These are phyloP conservation scores for Ylistrum balloti DNA, from an alignment of 1,140 invertebrate genomes.

Conservation along the genomic window DNA sequence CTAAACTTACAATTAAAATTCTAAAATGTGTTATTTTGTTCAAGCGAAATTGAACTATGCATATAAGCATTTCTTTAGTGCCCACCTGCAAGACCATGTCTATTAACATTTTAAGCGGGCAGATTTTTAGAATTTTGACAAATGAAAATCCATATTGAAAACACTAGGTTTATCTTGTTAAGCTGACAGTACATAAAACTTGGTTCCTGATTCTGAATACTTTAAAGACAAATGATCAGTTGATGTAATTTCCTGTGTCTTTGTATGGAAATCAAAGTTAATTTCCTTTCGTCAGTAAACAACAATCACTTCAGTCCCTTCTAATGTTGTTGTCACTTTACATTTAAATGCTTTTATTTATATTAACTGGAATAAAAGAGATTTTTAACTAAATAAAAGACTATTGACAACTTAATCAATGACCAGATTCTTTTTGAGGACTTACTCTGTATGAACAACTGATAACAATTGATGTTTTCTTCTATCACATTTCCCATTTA, in stretches of 20 bases:
- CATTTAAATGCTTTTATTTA: background rate
- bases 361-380: background rate
- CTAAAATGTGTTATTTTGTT: background rate
- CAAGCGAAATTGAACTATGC: no score
- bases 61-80: no score
- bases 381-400: background rate
- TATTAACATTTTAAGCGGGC: background rate
- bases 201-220: background rate
- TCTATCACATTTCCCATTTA: no score
- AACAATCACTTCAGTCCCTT: background rate
- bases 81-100: background rate
- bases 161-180: background rate
- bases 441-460: background rate
- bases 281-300: background rate
- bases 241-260: background rate
- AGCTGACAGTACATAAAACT: background rate
- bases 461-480: no score
- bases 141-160: background rate
- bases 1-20: background rate
- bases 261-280: conserved; percentile 21
- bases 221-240: background rate
- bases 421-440: background rate
- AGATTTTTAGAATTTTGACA: background rate
- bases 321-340: background rate
- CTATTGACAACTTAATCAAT: background rate